Evolutionary conservation across 2,113 vertebrate species (phyloP).

Genomic region (Dissostichus mawsoni): DNA sequence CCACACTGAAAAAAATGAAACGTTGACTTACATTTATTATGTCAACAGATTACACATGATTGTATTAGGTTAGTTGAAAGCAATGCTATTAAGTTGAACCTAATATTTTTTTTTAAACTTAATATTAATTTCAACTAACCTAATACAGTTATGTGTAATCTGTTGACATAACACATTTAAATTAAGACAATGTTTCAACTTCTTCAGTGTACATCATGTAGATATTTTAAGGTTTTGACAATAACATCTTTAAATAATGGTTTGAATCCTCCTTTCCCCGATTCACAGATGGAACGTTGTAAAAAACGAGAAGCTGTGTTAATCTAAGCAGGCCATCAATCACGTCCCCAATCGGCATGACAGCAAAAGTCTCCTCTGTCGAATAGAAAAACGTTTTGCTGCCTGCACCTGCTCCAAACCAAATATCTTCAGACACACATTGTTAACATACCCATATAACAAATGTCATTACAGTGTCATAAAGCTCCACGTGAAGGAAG

Average conservation of each 20-base stretch:
- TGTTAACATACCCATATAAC: constrained; percentile 71
- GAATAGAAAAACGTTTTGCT: constrained; percentile 57
- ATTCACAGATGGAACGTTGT: constrained; percentile 25
- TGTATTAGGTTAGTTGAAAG: no score
- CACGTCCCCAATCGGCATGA: constrained; percentile 57
- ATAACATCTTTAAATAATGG: background rate
- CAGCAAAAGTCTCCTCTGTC: constrained; percentile 35
- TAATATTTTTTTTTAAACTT: no score
- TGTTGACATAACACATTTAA: no score
- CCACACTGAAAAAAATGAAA: no score
- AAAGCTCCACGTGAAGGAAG: constrained; percentile 78
- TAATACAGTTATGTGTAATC: no score
- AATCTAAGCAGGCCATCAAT: constrained; percentile 65
- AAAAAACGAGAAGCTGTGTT: constrained; percentile 61
- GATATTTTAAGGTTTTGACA: background rate
- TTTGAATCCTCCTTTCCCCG: background rate
- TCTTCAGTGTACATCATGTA: no score
- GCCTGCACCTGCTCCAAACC: constrained; percentile 75
- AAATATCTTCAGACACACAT: constrained; percentile 72
- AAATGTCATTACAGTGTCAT: constrained; percentile 69
- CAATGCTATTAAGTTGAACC: no score
- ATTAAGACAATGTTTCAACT: no score
- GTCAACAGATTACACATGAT: no score
- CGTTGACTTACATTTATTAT: no score
- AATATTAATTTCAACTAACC: no score